These are phyloP conservation scores for Sarotherodon lohbergeri DNA, from an alignment of 2,113 vertebrate species.

Conservation along the genomic window DNA sequence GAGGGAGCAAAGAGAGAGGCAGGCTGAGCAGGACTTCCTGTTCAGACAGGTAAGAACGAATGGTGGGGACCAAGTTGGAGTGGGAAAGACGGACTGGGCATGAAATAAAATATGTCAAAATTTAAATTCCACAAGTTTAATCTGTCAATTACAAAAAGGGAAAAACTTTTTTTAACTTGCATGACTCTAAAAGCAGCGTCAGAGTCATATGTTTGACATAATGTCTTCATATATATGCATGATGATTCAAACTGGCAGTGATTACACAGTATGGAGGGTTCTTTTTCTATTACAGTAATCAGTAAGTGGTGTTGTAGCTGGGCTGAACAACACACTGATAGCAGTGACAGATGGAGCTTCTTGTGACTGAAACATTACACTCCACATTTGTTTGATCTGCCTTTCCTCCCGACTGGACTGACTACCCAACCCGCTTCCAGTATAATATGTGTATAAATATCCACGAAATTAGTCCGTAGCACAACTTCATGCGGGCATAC, in stretches of 20 bases:
- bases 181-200: not conserved
- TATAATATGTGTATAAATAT: not conserved
- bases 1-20: constrained; percentile 68
- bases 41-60: constrained; percentile 80
- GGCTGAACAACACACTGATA: not conserved
- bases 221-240: not conserved
- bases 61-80: not conserved
- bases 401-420: not conserved
- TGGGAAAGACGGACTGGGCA: not conserved
- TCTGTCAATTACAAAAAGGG: not conserved
- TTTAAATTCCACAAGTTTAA: not conserved
- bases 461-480: not conserved
- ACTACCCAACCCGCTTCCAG: not conserved
- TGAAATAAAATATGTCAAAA: not conserved
- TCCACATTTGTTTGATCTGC: not conserved
- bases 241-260: not conserved
- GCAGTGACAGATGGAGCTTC: constrained; percentile 42
- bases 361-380: constrained; percentile 16
- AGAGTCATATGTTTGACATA: not conserved
- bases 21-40: constrained; percentile 82
- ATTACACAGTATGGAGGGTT: not conserved
- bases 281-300: not conserved
- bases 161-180: not conserved
- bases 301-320: not conserved
- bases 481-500: not conserved